Evolutionary conservation across 2,113 vertebrate genomes (phyloP).

Genomic region (Xenopus laevis): DNA sequence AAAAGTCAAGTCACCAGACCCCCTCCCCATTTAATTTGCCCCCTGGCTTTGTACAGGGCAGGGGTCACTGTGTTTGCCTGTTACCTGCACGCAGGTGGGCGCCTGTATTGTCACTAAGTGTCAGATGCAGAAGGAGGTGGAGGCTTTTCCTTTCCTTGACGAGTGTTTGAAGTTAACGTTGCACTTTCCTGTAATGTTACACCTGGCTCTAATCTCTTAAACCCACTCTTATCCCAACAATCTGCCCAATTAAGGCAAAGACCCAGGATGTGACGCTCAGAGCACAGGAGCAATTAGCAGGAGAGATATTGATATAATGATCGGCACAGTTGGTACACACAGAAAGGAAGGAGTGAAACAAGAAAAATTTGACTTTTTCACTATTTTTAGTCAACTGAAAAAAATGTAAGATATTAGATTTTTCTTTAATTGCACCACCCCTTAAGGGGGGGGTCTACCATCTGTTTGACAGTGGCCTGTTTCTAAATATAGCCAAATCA

Average conservation of each 20-base stretch:
- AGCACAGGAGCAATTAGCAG: slow-evolving; percentile 40
- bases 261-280: slow-evolving; percentile 33
- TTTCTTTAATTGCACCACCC: no score
- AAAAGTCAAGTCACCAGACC: no score
- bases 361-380: no score
- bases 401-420: no score
- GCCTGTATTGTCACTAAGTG: slow-evolving; percentile 39
- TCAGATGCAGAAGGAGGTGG: slow-evolving; percentile 16
- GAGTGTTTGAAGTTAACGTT: slow-evolving; percentile 41
- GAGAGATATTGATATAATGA: slow-evolving; percentile 20
- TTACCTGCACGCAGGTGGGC: slow-evolving; percentile 41
- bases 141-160: slow-evolving; percentile 26
- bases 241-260: slow-evolving; percentile 38
- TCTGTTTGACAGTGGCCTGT: no score
- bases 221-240: slow-evolving; percentile 44
- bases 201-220: slow-evolving; percentile 42
- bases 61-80: slow-evolving; percentile 31
- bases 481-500: no score
- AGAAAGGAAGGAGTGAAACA: neutral
- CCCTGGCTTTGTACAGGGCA: slow-evolving; percentile 36
- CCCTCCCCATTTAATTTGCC: slow-evolving; percentile 20
- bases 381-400: no score
- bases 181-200: slow-evolving; percentile 45
- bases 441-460: no score
- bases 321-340: neutral